Evolutionary conservation across 2,888 invertebrate genomes (phyloP), one percentile per base, ranked within the genome.

Genomic region (Steromphala cineraria): DNA sequence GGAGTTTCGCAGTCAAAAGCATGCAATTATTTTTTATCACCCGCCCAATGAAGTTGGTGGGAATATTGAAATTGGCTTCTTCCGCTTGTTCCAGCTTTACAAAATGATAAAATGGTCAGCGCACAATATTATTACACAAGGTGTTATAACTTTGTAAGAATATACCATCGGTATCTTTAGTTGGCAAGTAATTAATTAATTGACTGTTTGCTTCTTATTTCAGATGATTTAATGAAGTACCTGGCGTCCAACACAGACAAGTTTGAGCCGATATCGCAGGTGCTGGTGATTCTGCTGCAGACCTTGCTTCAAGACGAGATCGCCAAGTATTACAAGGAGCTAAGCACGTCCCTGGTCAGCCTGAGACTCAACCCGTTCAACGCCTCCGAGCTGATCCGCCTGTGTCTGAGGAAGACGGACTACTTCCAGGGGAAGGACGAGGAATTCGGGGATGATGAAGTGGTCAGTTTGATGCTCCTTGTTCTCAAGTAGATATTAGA

Each of bases 301-400:
- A 93, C 93, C 1, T 83, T 93, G 46, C 86, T 93, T 10, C 93
- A 93, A 79, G 93, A 93, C 84, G 90, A 90, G 71, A 91, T 93
- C 52, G 89, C 92, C 5, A 91, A 92, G 91, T 91, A 90, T 75
- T 92, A 92, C 83, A 86, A 87, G 40, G 93, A 93, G 83, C 84
- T 93, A 75, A 87, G 87, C 36, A 86, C 91, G 13, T 85, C 87
- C 0, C 85, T 93, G 78, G 84, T 89, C 17, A 90, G 91, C 80
- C 89, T 93, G 46, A 89, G 92, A 0, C 90, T 93, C 8, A 93
- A 90, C 75, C 84, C 86, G 0, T 91, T 88, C 84, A 92, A 92
- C 0, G 88, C 89, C 19, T 90, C 92, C 0, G 92, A 93, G 81
- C 83, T 93, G 67, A 89, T 92, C 3, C 85, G 93, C 1, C 86